Percentiles rank a stretch among this genome's conserved stretches.
phyloP scores from a whole-genome alignment of 2,888 invertebrate genomes.

The Eupithecia centaureata region DNA sequence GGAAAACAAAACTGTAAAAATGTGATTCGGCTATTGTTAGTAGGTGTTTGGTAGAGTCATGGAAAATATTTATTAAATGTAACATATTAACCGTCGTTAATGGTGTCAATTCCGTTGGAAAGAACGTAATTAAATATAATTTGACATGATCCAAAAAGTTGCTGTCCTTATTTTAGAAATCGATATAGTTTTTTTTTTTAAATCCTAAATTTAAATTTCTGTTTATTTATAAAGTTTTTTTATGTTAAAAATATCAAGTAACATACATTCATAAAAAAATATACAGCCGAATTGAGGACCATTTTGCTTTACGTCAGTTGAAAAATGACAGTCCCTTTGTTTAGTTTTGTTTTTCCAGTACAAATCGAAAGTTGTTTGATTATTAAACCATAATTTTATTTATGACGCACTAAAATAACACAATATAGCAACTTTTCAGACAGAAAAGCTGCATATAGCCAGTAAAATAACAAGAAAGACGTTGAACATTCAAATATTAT shows the following conservation, averaged over 20 bases:
- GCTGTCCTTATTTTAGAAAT: neutral
- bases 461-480: slow-evolving; percentile 30
- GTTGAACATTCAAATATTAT: slow-evolving; percentile 47
- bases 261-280: no score
- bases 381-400: neutral
- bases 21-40: neutral
- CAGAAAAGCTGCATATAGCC: slow-evolving; percentile 15
- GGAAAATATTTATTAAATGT: neutral
- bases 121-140: no score
- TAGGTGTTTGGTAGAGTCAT: neutral
- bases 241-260: no score
- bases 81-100: neutral
- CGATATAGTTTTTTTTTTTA: neutral
- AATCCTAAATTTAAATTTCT: no score
- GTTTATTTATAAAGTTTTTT: no score
- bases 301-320: no score
- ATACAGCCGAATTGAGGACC: no score
- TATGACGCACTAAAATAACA: neutral
- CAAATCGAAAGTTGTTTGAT: neutral
- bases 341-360: neutral
- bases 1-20: slow-evolving; percentile 4
- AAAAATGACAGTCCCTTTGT: no score
- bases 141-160: neutral
- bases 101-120: neutral
- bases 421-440: neutral